A percentile compares a stretch with the other conserved stretches of the same genome.
Evolutionary conservation across 2,113 vertebrate genomes (phyloP).

Genomic region (Orthonyx spaldingii): DNA sequence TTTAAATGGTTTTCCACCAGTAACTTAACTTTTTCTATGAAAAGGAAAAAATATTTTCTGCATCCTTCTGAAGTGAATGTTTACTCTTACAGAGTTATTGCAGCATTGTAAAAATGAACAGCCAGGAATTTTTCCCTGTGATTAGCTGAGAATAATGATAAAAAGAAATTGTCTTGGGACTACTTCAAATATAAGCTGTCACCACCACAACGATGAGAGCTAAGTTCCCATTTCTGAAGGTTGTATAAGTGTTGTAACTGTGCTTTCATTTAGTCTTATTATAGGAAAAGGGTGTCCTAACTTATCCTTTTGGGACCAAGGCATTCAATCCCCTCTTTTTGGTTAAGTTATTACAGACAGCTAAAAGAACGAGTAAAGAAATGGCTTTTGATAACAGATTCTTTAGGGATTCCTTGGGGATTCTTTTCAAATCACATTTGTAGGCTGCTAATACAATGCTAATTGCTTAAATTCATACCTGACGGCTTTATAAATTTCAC

Average conservation of each 20-base stretch:
- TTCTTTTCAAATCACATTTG: slow-evolving; percentile 1
- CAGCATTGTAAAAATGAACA: not conserved
- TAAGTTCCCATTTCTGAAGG: not conserved
- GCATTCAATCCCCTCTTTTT: not conserved
- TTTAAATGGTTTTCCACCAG: not conserved
- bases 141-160: not conserved
- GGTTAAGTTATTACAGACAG: not conserved
- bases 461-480: slow-evolving; percentile 25
- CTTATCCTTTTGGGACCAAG: not conserved
- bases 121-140: not conserved
- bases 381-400: not conserved
- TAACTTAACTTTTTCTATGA: not conserved
- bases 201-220: not conserved
- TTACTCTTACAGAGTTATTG: not conserved
- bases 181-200: not conserved
- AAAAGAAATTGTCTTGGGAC: not conserved
- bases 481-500: not conserved
- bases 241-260: not conserved
- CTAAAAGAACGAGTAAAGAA: not conserved
- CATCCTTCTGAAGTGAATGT: not conserved
- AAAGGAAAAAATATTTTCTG: not conserved
- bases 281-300: not conserved
- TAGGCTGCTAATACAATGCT: not conserved
- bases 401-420: not conserved
- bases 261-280: not conserved